Evolutionary conservation across 2,113 vertebrate species (phyloP).

Genomic region (Stictonetta naevosa): DNA sequence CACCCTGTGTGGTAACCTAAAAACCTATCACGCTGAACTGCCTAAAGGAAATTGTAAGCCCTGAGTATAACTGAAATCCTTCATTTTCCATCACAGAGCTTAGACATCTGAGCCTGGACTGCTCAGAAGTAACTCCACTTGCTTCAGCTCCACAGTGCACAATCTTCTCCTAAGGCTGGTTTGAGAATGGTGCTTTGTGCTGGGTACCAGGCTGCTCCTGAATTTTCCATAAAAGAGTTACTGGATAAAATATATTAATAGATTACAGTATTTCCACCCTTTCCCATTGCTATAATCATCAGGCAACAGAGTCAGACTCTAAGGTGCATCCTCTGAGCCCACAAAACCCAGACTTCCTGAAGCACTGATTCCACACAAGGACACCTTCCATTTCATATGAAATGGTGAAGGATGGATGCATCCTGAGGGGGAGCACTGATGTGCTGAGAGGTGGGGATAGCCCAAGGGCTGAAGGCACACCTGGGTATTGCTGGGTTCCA

Average conservation of each 20-base stretch:
- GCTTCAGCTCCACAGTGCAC: background rate
- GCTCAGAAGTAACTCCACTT: background rate
- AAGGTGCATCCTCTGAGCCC: background rate
- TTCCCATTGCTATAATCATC: background rate
- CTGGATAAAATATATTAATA: background rate
- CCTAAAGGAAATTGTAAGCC: background rate
- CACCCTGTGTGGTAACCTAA: background rate
- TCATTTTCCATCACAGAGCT: background rate
- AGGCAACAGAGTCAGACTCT: background rate
- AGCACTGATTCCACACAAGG: background rate
- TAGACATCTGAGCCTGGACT: background rate
- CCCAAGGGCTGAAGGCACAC: background rate
- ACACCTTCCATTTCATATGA: background rate
- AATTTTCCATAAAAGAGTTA: background rate
- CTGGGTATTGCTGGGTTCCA: no score
- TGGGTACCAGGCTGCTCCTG: background rate
- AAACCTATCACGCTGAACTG: background rate
- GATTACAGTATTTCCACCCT: background rate
- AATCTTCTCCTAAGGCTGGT: background rate
- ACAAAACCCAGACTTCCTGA: background rate
- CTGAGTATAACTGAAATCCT: background rate
- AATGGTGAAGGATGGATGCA: background rate
- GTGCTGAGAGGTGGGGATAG: background rate
- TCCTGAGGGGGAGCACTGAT: rapidly evolving
- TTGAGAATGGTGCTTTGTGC: background rate